phyloP scores from a whole-genome alignment of 2,888 invertebrate species.

The Cyclophora albipunctata region DNA sequence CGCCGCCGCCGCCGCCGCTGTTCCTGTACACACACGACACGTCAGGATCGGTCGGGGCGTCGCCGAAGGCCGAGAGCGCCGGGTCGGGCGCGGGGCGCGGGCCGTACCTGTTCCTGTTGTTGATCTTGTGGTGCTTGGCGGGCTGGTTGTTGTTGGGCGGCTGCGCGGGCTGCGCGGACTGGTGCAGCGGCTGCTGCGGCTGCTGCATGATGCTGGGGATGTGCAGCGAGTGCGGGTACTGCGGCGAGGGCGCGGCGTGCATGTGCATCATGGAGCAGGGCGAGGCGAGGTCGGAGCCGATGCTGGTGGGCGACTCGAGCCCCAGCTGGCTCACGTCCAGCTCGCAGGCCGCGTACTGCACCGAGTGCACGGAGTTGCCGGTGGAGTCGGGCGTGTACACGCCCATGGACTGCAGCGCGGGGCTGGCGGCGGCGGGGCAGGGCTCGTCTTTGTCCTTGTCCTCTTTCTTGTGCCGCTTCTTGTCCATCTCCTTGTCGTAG shows the following conservation, averaged over 20 bases:
- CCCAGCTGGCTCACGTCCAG: slow-evolving; percentile 89
- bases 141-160: slow-evolving; percentile 55
- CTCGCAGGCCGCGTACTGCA: slow-evolving; percentile 87
- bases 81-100: too few relatives aligned
- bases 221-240: slow-evolving; percentile 76
- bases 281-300: slow-evolving; percentile 88
- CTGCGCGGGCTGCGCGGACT: slow-evolving; percentile 69
- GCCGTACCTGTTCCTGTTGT: slow-evolving; percentile 56
- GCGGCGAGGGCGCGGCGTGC: slow-evolving; percentile 71
- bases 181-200: slow-evolving; percentile 34
- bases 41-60: too few relatives aligned
- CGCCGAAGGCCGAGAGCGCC: too few relatives aligned
- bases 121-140: slow-evolving; percentile 69
- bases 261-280: slow-evolving; percentile 83
- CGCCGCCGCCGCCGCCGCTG: slow-evolving; percentile 24
- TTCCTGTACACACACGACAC: slow-evolving; percentile 18
- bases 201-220: slow-evolving; percentile 69
- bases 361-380: slow-evolving; percentile 86
- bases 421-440: slow-evolving; percentile 27
- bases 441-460: slow-evolving; percentile 61
- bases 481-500: slow-evolving; percentile 62
- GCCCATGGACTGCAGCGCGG: slow-evolving; percentile 86
- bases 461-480: slow-evolving; percentile 65
- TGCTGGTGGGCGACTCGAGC: slow-evolving; percentile 91
- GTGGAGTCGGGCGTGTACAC: slow-evolving; percentile 91